Conservation (phyloP, 2,888 invertebrate species). For the Meliscaeva auricollis region DNA sequence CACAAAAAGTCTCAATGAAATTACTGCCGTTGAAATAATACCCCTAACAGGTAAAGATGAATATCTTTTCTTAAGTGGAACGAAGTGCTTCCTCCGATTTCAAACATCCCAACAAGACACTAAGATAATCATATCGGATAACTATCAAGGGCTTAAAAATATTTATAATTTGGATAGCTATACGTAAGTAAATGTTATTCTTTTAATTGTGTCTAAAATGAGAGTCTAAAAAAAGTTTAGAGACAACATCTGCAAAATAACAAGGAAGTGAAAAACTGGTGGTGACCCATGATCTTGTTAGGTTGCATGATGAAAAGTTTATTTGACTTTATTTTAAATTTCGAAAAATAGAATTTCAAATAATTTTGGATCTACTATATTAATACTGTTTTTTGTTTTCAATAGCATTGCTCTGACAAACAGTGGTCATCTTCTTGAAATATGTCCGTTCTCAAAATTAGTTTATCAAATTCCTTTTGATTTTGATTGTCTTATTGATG, state of each 20-base stretch:
- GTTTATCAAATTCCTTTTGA: slow-evolving; percentile 71
- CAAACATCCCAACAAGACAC: slow-evolving; percentile 76
- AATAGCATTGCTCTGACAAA: slow-evolving; percentile 80
- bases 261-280: no score
- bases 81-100: slow-evolving; percentile 77
- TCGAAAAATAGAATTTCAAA: no score
- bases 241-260: no score
- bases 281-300: no score
- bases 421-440: slow-evolving; percentile 81
- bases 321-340: no score
- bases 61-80: slow-evolving; percentile 51
- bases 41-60: slow-evolving; percentile 34
- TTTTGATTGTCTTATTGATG: slow-evolving; percentile 79
- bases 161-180: slow-evolving; percentile 81
- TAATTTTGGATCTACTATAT: no score
- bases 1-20: slow-evolving; percentile 76
- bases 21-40: slow-evolving; percentile 77
- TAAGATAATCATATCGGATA: slow-evolving; percentile 78
- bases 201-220: no score
- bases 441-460: slow-evolving; percentile 81
- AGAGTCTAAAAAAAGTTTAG: no score
- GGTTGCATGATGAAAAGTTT: no score
- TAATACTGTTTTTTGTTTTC: no score
- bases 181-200: slow-evolving; percentile 78
- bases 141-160: slow-evolving; percentile 79